Percentiles rank a stretch among this genome's conserved stretches.
These are phyloP conservation scores for Argyresthia goedartella DNA, from an alignment of 2,888 invertebrate species.

Conservation along the genomic window DNA sequence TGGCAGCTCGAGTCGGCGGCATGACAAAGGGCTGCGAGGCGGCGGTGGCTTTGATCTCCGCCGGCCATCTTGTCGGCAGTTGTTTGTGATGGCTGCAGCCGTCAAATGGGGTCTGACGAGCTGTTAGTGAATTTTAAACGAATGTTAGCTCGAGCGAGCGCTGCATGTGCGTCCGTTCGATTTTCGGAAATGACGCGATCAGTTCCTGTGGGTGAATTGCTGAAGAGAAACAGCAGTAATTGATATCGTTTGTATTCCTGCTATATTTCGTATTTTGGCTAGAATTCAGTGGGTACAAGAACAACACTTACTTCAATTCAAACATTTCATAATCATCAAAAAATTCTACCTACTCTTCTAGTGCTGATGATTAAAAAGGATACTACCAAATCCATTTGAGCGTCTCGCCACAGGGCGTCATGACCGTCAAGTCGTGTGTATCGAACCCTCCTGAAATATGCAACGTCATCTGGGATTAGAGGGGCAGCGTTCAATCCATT, in stretches of 20 bases:
- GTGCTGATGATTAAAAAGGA: too few relatives aligned
- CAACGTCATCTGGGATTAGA: conserved; percentile 12
- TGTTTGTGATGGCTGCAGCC: conserved; percentile 19
- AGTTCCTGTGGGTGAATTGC: too few relatives aligned
- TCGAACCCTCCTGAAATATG: conserved; percentile 7
- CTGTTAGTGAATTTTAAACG: conserved; percentile 6
- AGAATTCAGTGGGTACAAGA: too few relatives aligned
- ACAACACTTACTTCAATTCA: too few relatives aligned
- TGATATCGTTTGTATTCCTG: too few relatives aligned
- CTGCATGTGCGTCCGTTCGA: conserved; percentile 4
- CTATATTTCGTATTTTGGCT: too few relatives aligned
- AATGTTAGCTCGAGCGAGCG: conserved; percentile 1
- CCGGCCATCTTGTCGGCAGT: conserved; percentile 15
- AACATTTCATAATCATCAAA: too few relatives aligned
- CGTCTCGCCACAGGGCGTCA: conserved; percentile 4
- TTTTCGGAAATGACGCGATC: not conserved
- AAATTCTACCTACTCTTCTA: too few relatives aligned
- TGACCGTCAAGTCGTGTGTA: conserved; percentile 1
- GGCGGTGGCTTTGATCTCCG: conserved; percentile 20
- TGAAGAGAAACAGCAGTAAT: too few relatives aligned
- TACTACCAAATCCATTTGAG: too few relatives aligned
- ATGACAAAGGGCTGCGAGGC: conserved; percentile 18
- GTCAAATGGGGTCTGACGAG: conserved; percentile 19
- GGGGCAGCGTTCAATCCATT: conserved; percentile 3
- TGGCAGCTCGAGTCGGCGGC: conserved; percentile 3